Evolutionary conservation across 2,113 vertebrate genomes (phyloP).

Genomic region (Pollimyrus isidori): DNA sequence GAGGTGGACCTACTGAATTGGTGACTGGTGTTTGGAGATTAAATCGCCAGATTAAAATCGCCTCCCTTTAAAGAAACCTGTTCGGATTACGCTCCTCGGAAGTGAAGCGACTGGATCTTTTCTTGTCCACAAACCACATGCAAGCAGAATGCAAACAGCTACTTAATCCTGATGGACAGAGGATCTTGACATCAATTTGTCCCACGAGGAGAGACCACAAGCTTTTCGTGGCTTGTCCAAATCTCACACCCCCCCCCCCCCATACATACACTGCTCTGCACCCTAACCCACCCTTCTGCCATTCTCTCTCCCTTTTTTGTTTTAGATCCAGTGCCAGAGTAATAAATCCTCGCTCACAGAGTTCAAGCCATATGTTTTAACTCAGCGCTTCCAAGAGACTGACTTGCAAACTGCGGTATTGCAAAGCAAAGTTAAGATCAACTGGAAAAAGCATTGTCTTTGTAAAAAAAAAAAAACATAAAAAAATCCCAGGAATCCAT

Average conservation of each 20-base stretch:
- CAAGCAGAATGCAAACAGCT: constrained; percentile 76
- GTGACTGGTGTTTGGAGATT: constrained; percentile 64
- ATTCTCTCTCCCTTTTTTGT: constrained; percentile 23
- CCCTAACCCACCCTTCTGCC: neutral
- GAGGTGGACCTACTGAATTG: constrained; percentile 30
- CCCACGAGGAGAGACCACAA: constrained; percentile 64
- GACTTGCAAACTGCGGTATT: constrained; percentile 32
- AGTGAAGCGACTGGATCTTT: constrained; percentile 64
- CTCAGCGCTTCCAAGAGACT: constrained; percentile 25
- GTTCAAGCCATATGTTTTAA: constrained; percentile 31
- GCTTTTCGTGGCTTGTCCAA: constrained; percentile 43
- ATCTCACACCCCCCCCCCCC: constrained; percentile 1
- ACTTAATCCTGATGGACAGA: constrained; percentile 82
- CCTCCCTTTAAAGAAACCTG: constrained; percentile 59
- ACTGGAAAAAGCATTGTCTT: constrained; percentile 1
- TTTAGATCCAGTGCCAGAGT: constrained; percentile 41
- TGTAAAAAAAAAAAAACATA: neutral
- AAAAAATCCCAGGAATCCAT: constrained; percentile 2
- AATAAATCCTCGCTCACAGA: constrained; percentile 47
- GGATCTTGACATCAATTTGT: constrained; percentile 79
- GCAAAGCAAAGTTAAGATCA: neutral
- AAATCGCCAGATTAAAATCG: constrained; percentile 69
- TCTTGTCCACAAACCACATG: constrained; percentile 76
- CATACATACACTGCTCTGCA: neutral
- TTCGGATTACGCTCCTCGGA: constrained; percentile 73